Evolutionary conservation across 2,888 invertebrate species (phyloP).

Genomic region (Pristionchus entomophagus): DNA sequence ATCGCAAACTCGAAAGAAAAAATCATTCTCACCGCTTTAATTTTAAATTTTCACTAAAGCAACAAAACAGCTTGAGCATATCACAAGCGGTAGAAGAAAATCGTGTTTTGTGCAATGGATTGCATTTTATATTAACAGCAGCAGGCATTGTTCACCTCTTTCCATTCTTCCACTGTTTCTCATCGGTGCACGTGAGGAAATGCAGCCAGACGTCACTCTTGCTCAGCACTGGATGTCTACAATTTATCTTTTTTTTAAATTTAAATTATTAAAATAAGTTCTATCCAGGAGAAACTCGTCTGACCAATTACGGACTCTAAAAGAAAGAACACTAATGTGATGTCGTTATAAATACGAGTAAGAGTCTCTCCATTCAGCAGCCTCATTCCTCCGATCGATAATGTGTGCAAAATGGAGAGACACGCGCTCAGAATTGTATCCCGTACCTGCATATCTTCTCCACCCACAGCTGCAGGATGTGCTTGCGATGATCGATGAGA

Average conservation of each 20-base stretch:
- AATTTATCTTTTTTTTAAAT: not conserved
- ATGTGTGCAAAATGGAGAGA: not conserved
- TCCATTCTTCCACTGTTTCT: slow-evolving; percentile 96
- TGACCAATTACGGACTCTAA: too few relatives aligned
- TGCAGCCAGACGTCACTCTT: slow-evolving; percentile 90
- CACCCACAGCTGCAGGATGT: slow-evolving; percentile 94
- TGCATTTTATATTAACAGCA: too few relatives aligned
- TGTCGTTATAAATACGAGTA: too few relatives aligned
- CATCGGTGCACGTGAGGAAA: slow-evolving; percentile 96
- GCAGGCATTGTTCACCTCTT: slow-evolving; percentile 80
- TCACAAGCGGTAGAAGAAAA: too few relatives aligned
- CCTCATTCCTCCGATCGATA: not conserved
- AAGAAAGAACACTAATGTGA: too few relatives aligned
- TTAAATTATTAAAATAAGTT: not conserved
- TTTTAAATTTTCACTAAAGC: too few relatives aligned
- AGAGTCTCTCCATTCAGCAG: too few relatives aligned
- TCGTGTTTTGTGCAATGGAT: too few relatives aligned
- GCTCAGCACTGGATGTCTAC: slow-evolving; percentile 91
- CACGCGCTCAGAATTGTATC: not conserved
- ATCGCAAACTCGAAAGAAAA: too few relatives aligned
- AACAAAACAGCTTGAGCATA: too few relatives aligned
- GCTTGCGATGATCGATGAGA: slow-evolving; percentile 93
- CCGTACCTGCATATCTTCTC: slow-evolving; percentile 87
- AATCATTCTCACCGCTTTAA: too few relatives aligned
- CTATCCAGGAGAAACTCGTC: not conserved